These are phyloP conservation scores for Psettodes erumei DNA, from an alignment of 2,113 vertebrate genomes.

Conservation along the genomic window DNA sequence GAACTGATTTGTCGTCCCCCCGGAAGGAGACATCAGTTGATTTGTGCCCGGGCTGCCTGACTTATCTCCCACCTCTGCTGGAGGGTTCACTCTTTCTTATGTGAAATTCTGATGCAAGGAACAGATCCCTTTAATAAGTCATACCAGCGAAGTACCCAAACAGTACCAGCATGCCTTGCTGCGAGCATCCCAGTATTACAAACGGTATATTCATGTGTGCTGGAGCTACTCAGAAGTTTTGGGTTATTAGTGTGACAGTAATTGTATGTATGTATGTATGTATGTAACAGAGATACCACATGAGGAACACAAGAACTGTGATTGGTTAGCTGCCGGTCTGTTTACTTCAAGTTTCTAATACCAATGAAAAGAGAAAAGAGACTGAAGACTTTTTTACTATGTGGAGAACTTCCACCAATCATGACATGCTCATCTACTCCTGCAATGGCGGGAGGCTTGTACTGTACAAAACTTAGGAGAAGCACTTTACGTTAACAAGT, in stretches of 20 bases:
- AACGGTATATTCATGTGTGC: neutral
- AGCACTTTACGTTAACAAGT: neutral
- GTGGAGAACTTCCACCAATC: neutral
- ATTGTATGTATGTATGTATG: too few species aligned
- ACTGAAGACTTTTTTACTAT: too few species aligned
- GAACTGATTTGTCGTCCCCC: neutral
- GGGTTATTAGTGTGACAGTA: neutral
- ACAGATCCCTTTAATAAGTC: neutral
- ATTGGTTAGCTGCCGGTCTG: too few species aligned
- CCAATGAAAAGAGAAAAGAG: too few species aligned
- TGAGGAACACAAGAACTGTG: too few species aligned
- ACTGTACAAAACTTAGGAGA: neutral
- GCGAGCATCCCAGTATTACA: neutral
- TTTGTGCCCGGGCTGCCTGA: neutral
- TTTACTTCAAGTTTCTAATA: too few species aligned
- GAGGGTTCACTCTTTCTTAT: neutral
- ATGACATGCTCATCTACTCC: constrained; percentile 4
- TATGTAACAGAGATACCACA: too few species aligned
- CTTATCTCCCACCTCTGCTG: neutral
- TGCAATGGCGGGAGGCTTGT: neutral
- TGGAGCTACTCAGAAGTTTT: neutral
- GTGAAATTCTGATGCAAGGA: neutral
- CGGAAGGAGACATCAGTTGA: neutral
- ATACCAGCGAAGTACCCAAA: too few species aligned
- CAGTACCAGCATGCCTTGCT: neutral